Evolutionary conservation across 2,888 invertebrate genomes (phyloP).

Genomic region (Drosophila lutescens): DNA sequence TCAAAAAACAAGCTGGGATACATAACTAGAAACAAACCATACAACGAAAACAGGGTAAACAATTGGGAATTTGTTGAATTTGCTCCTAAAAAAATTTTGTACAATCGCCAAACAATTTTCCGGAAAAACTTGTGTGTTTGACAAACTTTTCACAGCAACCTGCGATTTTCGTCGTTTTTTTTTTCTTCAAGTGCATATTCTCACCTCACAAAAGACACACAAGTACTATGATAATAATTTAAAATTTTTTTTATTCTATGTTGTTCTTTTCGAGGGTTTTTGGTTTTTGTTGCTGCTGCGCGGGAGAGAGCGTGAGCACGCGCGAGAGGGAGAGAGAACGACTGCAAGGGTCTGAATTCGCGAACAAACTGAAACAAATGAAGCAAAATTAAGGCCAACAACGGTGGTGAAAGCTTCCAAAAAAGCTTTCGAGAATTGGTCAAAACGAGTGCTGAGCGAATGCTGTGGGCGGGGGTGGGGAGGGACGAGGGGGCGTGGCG

Average conservation of each 20-base stretch:
- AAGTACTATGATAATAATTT: constrained; percentile 8
- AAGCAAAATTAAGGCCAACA: constrained; percentile 64
- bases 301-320: constrained; percentile 30
- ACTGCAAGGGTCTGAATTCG: constrained; percentile 66
- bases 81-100: constrained; percentile 5
- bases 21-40: background rate
- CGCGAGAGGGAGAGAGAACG: constrained; percentile 27
- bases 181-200: background rate
- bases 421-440: constrained; percentile 34
- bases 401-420: constrained; percentile 59
- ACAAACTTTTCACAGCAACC: constrained; percentile 17
- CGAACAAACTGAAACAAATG: constrained; percentile 62
- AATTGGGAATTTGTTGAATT: background rate
- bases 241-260: background rate
- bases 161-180: background rate
- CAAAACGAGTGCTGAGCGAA: constrained; percentile 3
- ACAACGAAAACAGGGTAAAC: constrained; percentile 1
- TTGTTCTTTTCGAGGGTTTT: constrained; percentile 27
- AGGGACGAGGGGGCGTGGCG: constrained; percentile 1
- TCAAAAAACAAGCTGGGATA: constrained; percentile 1
- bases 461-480: background rate
- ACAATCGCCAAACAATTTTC: constrained; percentile 1
- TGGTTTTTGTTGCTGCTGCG: constrained; percentile 17
- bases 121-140: constrained; percentile 6
- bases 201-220: constrained; percentile 33